Conservation (phyloP, 2,888 invertebrate species). For the Drosophila mettleri region DNA sequence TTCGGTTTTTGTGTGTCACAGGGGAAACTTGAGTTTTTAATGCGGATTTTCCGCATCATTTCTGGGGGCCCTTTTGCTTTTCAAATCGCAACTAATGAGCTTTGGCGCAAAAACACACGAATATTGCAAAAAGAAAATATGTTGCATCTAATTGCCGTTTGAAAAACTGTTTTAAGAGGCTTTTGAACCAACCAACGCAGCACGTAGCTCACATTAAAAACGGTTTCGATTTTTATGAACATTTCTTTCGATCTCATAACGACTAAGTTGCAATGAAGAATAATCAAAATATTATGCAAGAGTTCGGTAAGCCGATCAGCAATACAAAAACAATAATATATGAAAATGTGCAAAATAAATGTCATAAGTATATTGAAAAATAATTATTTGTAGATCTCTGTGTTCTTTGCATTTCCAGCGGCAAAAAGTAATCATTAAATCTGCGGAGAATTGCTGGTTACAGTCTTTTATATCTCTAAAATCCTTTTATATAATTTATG, state of each 20-base stretch:
- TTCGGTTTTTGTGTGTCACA: conserved; percentile 62
- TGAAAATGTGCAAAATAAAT: too few relatives aligned
- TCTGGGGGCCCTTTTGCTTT: conserved; percentile 48
- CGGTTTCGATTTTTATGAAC: conserved; percentile 2
- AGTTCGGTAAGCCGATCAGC: not conserved
- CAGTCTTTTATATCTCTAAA: too few relatives aligned
- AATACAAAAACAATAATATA: too few relatives aligned
- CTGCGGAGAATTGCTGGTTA: too few relatives aligned
- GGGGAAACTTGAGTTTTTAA: conserved; percentile 72
- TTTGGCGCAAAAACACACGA: conserved; percentile 24
- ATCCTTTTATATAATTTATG: too few relatives aligned
- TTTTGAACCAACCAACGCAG: conserved; percentile 29
- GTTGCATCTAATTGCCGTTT: conserved; percentile 27
- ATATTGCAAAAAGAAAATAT: conserved; percentile 19
- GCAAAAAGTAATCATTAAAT: too few relatives aligned
- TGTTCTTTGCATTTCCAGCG: too few relatives aligned
- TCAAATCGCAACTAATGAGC: conserved; percentile 62
- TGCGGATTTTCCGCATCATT: conserved; percentile 71
- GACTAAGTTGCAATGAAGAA: too few relatives aligned
- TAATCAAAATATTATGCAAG: not conserved
- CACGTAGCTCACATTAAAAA: not conserved
- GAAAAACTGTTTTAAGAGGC: conserved; percentile 48
- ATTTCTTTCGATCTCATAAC: not conserved
- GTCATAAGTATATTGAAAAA: too few relatives aligned
- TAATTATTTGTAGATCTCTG: too few relatives aligned